These are phyloP conservation scores for Myrmecophaga tridactyla DNA, from an alignment of 2,113 vertebrate genomes.

Conservation along the genomic window DNA sequence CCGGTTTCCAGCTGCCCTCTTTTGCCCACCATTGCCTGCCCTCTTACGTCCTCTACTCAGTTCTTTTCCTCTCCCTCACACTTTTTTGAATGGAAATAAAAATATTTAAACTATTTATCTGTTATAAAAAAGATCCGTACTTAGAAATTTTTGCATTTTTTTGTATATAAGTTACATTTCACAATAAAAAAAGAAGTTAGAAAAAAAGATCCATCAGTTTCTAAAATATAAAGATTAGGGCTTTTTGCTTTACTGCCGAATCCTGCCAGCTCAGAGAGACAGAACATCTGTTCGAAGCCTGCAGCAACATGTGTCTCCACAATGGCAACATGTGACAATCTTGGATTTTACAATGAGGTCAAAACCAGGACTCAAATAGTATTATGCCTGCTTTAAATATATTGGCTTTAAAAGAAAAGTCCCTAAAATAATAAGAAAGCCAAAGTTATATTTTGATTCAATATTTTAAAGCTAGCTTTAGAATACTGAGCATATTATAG, in stretches of 20 bases:
- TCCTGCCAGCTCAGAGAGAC: neutral
- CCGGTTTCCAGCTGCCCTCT: neutral
- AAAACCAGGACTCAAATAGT: slow-evolving; percentile 15
- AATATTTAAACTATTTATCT: neutral
- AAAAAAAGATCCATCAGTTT: too few species aligned
- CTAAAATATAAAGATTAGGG: neutral
- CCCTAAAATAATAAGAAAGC: neutral
- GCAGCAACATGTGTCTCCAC: neutral
- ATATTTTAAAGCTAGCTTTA: neutral
- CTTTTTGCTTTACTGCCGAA: neutral
- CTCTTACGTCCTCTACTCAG: neutral
- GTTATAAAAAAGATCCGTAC: neutral
- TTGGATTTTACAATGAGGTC: neutral
- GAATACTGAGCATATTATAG: neutral
- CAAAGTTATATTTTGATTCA: neutral
- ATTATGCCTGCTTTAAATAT: too few species aligned
- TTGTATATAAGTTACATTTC: too few species aligned
- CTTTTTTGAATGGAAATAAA: slow-evolving; percentile 4
- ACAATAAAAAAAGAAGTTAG: too few species aligned
- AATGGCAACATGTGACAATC: neutral
- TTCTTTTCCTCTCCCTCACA: neutral
- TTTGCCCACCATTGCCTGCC: neutral
- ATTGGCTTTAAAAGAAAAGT: neutral
- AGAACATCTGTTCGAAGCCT: neutral
- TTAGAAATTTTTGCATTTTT: too few species aligned